These are phyloP conservation scores for Neuroscelio doddi DNA, from an alignment of 2,888 invertebrate species.

Conservation along the genomic window DNA sequence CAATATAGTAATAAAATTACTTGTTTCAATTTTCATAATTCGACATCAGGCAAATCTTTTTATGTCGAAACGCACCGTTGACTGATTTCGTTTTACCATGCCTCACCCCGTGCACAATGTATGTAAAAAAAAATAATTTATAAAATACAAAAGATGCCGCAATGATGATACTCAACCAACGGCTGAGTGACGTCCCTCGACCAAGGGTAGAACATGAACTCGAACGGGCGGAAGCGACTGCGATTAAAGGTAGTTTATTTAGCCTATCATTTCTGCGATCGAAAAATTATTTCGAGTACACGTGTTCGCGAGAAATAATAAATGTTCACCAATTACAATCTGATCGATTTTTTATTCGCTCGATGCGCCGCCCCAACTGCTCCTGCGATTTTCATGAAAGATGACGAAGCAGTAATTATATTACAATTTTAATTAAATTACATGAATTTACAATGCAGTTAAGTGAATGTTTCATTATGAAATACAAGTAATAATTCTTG, in stretches of 20 bases:
- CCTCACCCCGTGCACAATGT: too few species aligned
- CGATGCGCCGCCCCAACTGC: background rate
- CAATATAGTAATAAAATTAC: too few species aligned
- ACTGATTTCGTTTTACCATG: too few species aligned
- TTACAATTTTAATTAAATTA: constrained; percentile 30
- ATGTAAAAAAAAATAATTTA: constrained; percentile 3
- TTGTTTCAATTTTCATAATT: too few species aligned
- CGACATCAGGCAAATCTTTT: too few species aligned
- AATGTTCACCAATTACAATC: constrained; percentile 13
- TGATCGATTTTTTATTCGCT: constrained; percentile 29
- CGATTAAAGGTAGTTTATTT: constrained; percentile 29
- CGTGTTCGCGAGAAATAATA: constrained; percentile 33
- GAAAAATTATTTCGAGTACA: constrained; percentile 28
- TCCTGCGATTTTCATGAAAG: background rate
- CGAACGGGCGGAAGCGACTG: constrained; percentile 25
- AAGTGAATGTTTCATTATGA: constrained; percentile 38
- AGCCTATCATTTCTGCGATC: constrained; percentile 25
- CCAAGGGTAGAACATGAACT: constrained; percentile 15
- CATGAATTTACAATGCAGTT: constrained; percentile 22
- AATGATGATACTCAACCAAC: constrained; percentile 26
- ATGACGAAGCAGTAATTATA: constrained; percentile 19
- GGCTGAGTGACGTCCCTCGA: constrained; percentile 39
- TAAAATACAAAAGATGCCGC: constrained; percentile 32
- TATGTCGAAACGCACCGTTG: too few species aligned
- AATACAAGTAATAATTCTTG: constrained; percentile 18